Base-by-base conservation (phyloP, 1,140 invertebrate genomes). In the Saxidomus purpurata region DNA sequence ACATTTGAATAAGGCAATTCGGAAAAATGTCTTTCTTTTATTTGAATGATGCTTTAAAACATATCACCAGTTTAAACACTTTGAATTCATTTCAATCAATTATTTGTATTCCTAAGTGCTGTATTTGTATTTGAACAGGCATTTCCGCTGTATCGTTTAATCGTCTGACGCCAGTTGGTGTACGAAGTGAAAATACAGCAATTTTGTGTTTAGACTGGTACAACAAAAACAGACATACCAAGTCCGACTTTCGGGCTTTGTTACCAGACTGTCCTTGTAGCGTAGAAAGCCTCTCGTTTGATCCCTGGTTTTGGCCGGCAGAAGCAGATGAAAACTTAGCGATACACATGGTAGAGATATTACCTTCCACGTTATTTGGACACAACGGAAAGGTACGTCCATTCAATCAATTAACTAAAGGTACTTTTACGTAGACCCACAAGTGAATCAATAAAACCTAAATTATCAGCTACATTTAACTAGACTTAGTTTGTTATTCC, bases 251-350 rank as follows among this genome's bases (percentile, higher is more conserved):
- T 38, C 8, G 17, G 9, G 13, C 9, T n/a, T 15, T 77, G n/a
- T n/a, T 77, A 15, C 74, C 74, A 3, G 13, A 17, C 38, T 77
- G 74, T 77, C 74, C 74, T 13, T 77, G 74, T 43, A 77, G 25
- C 25, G 4, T 77, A 8, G 74, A 77, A 17, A 49, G 36, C 22
- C 43, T 77, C 1, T 34, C n/a, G 3, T 28, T 43, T 40, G 74
- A 77, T 77, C 74, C 74, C 2, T 49, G 43, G 36, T 38, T 9
- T 17, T 34, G 74, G 25, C 36, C 25, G 19, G n/a, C 4, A 34
- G 25, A 25, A 15, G 11, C 6, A 25, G n/a, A 13, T 9, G 43
- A 49, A 34, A 77, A 77, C n/a, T 8, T 13, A 2, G 19, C 52
- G 19, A 55, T n/a, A 55, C 19, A 11, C 36, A 34, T 17, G 13